A percentile compares a stretch with the other conserved stretches of the same genome.
Evolutionary conservation across 2,113 vertebrate genomes (phyloP).

Genomic region (Trichechus manatus): DNA sequence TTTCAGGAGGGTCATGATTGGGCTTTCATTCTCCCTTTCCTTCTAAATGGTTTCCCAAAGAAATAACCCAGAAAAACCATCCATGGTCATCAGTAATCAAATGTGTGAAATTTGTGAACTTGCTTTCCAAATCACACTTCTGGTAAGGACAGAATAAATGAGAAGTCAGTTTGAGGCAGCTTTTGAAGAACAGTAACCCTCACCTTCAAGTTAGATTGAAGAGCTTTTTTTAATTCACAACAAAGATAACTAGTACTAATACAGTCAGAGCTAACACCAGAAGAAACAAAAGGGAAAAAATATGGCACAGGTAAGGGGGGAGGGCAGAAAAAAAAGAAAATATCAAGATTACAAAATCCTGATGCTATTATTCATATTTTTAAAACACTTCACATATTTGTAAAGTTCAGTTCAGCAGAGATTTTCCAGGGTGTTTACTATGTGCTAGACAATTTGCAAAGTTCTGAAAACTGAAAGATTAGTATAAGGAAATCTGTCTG

Average conservation of each 20-base stretch:
- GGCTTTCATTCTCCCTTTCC: neutral
- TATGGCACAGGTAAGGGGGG: neutral
- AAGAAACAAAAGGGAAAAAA: neutral
- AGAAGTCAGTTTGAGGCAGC: neutral
- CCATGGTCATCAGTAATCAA: conserved; percentile 29
- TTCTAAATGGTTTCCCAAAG: neutral
- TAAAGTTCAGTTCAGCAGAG: neutral
- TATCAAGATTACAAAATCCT: neutral
- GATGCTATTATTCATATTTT: neutral
- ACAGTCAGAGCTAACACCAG: neutral
- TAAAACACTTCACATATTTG: conserved; percentile 14
- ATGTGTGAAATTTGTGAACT: conserved; percentile 3
- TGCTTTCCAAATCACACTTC: conserved; percentile 39
- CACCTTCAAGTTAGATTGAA: neutral
- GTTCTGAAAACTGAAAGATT: conserved; percentile 32
- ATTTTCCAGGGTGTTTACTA: conserved; percentile 10
- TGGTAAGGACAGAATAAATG: conserved; percentile 21
- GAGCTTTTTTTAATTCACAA: neutral
- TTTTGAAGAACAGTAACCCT: neutral
- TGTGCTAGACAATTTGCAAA: conserved; percentile 46
- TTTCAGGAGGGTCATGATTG: neutral
- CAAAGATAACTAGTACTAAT: neutral
- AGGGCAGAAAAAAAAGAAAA: neutral
- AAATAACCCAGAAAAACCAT: conserved; percentile 15
- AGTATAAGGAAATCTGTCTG: neutral